Percentiles rank a stretch among this genome's conserved stretches.
These are phyloP conservation scores for Brachymystax lenok DNA, from an alignment of 2,797 vertebrate genomes.

Conservation along the genomic window DNA sequence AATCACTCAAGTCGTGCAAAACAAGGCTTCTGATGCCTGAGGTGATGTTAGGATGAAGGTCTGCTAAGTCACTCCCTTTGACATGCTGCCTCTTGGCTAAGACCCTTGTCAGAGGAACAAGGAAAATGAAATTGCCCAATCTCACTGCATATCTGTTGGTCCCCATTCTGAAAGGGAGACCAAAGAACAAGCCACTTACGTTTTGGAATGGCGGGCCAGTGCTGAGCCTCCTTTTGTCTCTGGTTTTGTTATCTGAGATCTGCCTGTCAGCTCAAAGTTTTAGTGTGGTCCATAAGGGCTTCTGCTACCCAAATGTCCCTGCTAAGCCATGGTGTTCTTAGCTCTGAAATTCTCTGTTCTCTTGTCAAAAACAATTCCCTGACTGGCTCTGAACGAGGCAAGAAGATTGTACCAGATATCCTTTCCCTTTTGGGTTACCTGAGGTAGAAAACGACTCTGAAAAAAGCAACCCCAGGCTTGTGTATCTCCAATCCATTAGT, in stretches of 20 bases:
- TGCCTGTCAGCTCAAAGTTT: slow-evolving; percentile 11
- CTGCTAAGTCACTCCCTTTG: slow-evolving; percentile 45
- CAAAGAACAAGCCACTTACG: background rate
- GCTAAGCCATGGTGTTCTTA: slow-evolving; percentile 4
- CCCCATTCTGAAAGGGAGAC: slow-evolving; percentile 8
- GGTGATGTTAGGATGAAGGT: slow-evolving; percentile 47
- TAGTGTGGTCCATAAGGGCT: background rate
- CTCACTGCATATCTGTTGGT: slow-evolving; percentile 8
- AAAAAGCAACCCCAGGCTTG: background rate
- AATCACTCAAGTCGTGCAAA: background rate
- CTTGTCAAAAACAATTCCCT: slow-evolving; percentile 2
- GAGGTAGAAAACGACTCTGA: slow-evolving; percentile 13
- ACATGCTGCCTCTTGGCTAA: slow-evolving; percentile 44
- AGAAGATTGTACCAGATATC: slow-evolving; percentile 23
- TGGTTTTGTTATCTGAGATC: slow-evolving; percentile 14
- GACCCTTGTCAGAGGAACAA: slow-evolving; percentile 17
- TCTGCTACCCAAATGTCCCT: background rate
- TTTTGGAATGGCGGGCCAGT: slow-evolving; percentile 31
- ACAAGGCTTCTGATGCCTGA: slow-evolving; percentile 18
- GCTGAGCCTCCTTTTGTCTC: slow-evolving; percentile 14
- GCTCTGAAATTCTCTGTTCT: background rate
- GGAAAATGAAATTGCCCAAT: slow-evolving; percentile 21
- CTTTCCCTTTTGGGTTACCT: slow-evolving; percentile 18
- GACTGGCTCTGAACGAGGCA: slow-evolving; percentile 17
- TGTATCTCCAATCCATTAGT: slow-evolving; percentile 10